phyloP scores from a whole-genome alignment of 64 coral and sea anemone genomes.

The Dendronephthya gigantea region DNA sequence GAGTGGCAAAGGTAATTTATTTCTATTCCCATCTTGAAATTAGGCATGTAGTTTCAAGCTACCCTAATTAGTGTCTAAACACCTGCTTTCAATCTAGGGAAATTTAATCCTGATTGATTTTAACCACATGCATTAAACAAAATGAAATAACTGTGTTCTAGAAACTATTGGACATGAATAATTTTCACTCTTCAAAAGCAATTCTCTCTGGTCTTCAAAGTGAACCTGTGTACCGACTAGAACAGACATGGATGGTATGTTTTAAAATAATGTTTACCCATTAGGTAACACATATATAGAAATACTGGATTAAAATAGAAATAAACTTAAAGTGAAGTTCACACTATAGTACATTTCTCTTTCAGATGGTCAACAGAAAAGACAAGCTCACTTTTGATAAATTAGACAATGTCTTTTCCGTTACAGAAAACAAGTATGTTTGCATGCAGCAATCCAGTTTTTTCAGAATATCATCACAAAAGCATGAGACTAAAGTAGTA shows the following conservation, averaged over 20 bases:
- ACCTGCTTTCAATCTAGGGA: too few relatives aligned
- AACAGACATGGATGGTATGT: conserved; percentile 81
- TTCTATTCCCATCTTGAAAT: neutral
- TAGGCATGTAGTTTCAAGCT: neutral
- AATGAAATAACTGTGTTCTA: conserved; percentile 26
- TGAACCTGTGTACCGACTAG: conserved; percentile 72
- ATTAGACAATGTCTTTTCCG: conserved; percentile 63
- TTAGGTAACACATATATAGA: too few relatives aligned
- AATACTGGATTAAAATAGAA: too few relatives aligned
- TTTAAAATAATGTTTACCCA: neutral
- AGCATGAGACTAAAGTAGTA: neutral
- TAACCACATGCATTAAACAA: neutral
- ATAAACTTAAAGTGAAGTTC: too few relatives aligned
- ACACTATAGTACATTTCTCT: neutral
- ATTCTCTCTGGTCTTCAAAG: conserved; percentile 92
- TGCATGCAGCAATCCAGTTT: neutral
- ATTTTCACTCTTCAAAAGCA: conserved; percentile 78
- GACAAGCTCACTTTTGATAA: conserved; percentile 73
- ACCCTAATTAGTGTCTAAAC: too few relatives aligned
- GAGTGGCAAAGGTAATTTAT: conserved; percentile 67
- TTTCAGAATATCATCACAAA: neutral
- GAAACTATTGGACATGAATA: conserved; percentile 88
- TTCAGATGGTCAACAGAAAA: conserved; percentile 50
- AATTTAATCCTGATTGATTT: neutral
- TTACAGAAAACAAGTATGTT: conserved; percentile 65